Evolutionary conservation across 2,797 vertebrate species (phyloP).

Genomic region (Glossophaga mutica): DNA sequence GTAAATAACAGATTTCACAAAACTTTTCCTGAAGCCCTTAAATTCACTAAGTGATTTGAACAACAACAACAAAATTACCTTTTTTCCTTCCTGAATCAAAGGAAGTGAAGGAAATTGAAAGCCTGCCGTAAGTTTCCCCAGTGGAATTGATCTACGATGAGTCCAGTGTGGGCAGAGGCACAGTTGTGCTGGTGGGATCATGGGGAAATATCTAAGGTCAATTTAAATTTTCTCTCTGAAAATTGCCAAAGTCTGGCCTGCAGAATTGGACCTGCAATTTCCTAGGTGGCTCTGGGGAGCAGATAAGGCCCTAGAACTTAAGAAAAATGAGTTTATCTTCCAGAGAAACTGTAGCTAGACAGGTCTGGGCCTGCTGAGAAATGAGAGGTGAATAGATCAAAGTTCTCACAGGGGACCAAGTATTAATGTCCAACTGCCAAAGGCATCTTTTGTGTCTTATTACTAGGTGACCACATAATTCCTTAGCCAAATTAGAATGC

Average conservation of each 20-base stretch:
- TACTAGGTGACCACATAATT: neutral
- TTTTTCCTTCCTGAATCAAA: slow-evolving; percentile 44
- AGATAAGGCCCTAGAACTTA: slow-evolving; percentile 30
- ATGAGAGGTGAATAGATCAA: neutral
- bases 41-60: slow-evolving; percentile 35
- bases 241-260: slow-evolving; percentile 6
- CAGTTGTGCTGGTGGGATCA: neutral
- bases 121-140: neutral
- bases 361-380: slow-evolving; percentile 19
- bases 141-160: neutral
- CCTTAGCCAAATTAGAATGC: neutral
- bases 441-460: neutral
- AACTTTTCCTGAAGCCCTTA: slow-evolving; percentile 27
- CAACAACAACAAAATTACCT: neutral
- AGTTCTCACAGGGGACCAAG: neutral
- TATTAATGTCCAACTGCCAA: neutral
- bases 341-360: neutral
- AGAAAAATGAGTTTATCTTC: slow-evolving; percentile 22
- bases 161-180: neutral
- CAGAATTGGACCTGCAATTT: slow-evolving; percentile 54
- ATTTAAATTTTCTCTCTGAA: slow-evolving; percentile 54
- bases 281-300: slow-evolving; percentile 23
- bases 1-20: slow-evolving; percentile 38
- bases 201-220: slow-evolving; percentile 37
- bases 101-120: slow-evolving; percentile 36